phyloP scores from a whole-genome alignment of 2,113 vertebrate species.

The Misgurnus mizolepis region DNA sequence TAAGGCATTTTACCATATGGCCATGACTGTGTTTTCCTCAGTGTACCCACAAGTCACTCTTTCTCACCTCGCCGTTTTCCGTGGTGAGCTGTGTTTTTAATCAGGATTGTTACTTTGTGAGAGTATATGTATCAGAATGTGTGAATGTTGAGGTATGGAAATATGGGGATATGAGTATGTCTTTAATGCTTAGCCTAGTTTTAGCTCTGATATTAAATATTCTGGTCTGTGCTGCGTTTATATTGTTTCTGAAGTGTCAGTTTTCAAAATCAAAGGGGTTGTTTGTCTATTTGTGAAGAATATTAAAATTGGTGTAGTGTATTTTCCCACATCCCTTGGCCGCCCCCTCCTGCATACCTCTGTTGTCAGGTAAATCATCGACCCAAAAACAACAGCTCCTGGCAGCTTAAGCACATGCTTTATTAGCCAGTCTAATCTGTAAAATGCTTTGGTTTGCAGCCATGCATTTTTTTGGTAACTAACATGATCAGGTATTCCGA shows the following conservation, averaged over 20 bases:
- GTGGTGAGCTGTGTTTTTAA: conserved; percentile 63
- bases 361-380: conserved; percentile 57
- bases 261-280: conserved; percentile 46
- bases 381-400: conserved; percentile 35
- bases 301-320: background rate
- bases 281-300: conserved; percentile 27
- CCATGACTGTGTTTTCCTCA: conserved; percentile 51
- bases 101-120: conserved; percentile 35
- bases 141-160: background rate
- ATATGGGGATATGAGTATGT: background rate
- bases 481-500: background rate
- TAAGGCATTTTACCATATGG: conserved; percentile 73
- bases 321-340: conserved; percentile 52
- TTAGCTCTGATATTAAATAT: background rate
- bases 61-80: conserved; percentile 13
- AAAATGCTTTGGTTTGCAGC: conserved; percentile 44
- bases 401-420: conserved; percentile 48
- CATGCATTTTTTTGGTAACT: conserved; percentile 24
- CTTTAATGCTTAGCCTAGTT: background rate
- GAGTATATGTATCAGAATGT: conserved; percentile 9
- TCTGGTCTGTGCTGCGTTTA: background rate
- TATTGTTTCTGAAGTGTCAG: background rate
- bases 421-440: conserved; percentile 46
- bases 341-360: conserved; percentile 57
- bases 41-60: conserved; percentile 46